Percentiles rank a stretch among this genome's conserved stretches.
Conservation (phyloP, 1,140 invertebrate species). For the Drosophila suzukii region DNA sequence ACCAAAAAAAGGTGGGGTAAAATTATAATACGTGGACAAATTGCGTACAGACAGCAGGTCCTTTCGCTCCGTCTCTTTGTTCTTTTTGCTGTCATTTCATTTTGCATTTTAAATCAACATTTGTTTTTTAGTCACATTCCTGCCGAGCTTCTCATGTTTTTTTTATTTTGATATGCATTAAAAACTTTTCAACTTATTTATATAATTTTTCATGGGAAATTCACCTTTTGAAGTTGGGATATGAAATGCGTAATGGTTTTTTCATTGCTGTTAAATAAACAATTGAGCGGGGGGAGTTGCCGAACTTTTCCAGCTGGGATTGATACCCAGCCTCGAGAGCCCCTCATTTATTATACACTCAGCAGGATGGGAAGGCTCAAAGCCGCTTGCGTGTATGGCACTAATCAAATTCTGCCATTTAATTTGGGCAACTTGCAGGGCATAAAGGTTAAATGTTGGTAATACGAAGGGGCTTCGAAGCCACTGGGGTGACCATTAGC, state of each 20-base stretch:
- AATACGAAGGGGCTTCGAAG: conserved; percentile 20
- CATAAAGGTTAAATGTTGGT: conserved; percentile 67
- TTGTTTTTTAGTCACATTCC: conserved; percentile 27
- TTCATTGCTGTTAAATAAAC: conserved; percentile 78
- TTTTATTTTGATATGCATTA: conserved; percentile 59
- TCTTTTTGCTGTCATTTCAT: conserved; percentile 41
- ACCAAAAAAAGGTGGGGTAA: conserved; percentile 37
- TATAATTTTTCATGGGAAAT: conserved; percentile 63
- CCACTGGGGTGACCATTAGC: conserved; percentile 39
- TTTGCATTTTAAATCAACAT: conserved; percentile 70
- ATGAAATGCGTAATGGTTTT: conserved; percentile 78
- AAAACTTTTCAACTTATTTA: conserved; percentile 65
- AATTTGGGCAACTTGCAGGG: conserved; percentile 54
- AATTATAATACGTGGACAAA: conserved; percentile 57
- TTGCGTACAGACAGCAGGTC: conserved; percentile 43
- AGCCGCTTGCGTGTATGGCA: conserved; percentile 59
- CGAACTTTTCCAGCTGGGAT: conserved; percentile 56
- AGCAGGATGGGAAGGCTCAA: conserved; percentile 8
- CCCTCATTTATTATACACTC: conserved; percentile 28
- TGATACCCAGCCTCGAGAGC: conserved; percentile 23
- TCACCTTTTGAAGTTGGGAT: conserved; percentile 70
- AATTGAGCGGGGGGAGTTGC: conserved; percentile 45
- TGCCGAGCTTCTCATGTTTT: conserved; percentile 11
- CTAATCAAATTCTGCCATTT: conserved; percentile 73
- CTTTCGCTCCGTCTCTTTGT: background rate